Conservation (phyloP, 2,888 invertebrate species). For the Chrysodeixis includens region DNA sequence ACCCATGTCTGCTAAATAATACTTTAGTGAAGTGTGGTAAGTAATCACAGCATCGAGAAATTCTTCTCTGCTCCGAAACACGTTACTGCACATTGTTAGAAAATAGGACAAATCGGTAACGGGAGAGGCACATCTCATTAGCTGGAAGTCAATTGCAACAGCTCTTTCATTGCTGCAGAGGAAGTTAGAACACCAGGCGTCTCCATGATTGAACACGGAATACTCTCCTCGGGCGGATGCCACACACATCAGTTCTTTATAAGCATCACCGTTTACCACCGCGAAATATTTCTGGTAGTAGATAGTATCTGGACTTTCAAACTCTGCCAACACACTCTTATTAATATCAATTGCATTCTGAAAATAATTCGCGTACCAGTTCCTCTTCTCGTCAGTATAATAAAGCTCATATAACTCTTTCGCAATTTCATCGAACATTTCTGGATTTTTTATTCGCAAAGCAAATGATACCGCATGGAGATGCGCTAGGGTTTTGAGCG, state of each 20-base stretch:
- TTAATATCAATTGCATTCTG: conserved; percentile 66
- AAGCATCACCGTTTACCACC: conserved; percentile 62
- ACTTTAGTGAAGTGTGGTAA: conserved; percentile 65
- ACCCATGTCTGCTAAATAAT: conserved; percentile 71
- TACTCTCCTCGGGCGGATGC: conserved; percentile 55
- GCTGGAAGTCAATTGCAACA: conserved; percentile 72
- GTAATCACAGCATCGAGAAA: conserved; percentile 64
- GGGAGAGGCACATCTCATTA: conserved; percentile 68
- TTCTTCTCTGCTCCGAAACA: conserved; percentile 59
- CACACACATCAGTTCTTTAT: conserved; percentile 63
- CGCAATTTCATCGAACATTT: conserved; percentile 61
- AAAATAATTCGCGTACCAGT: conserved; percentile 68
- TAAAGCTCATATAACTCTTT: conserved; percentile 65
- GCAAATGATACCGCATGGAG: conserved; percentile 73
- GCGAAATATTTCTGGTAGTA: conserved; percentile 70
- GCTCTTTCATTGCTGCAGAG: conserved; percentile 63
- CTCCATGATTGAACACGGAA: conserved; percentile 72
- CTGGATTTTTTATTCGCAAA: conserved; percentile 63
- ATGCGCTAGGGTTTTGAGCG: conserved; percentile 70
- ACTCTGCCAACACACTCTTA: conserved; percentile 62
- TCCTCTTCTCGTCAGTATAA: conserved; percentile 64
- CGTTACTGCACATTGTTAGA: conserved; percentile 60
- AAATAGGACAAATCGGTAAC: conserved; percentile 69
- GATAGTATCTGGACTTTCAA: conserved; percentile 62
- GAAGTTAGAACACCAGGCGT: conserved; percentile 75